These are phyloP conservation scores for Acrocyrtus sp. DNA, from an alignment of 2,888 invertebrate species.

Conservation along the genomic window DNA sequence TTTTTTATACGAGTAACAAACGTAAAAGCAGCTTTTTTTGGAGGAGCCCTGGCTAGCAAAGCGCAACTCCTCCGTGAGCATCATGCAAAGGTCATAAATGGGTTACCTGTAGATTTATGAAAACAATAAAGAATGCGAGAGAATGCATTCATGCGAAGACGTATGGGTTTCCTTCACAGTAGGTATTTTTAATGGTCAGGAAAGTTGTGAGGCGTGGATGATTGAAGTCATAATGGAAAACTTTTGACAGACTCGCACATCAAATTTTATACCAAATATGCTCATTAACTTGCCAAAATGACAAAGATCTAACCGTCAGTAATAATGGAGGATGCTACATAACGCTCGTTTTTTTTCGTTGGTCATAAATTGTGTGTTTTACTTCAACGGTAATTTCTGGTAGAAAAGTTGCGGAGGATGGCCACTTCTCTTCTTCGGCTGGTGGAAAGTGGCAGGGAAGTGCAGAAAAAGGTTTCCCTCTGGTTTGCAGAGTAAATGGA, in stretches of 20 bases:
- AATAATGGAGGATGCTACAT: background rate
- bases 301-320: background rate
- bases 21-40: too few relatives aligned
- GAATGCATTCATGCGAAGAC: conserved; percentile 33
- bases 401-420: too few relatives aligned
- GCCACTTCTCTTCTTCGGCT: too few relatives aligned
- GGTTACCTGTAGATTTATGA: conserved; percentile 42
- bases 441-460: too few relatives aligned
- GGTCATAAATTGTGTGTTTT: too few relatives aligned
- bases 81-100: conserved; percentile 27
- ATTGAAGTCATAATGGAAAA: conserved; percentile 32
- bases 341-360: too few relatives aligned
- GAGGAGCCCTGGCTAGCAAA: too few relatives aligned
- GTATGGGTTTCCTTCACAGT: conserved; percentile 29
- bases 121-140: conserved; percentile 36
- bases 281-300: background rate
- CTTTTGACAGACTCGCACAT: background rate
- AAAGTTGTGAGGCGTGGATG: conserved; percentile 29
- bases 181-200: conserved; percentile 27
- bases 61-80: too few relatives aligned
- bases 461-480: too few relatives aligned
- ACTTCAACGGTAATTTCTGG: too few relatives aligned
- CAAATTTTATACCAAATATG: conserved; percentile 3
- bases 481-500: too few relatives aligned
- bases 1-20: too few relatives aligned